Evolutionary conservation across 30 jellyfish, hydroid and myxozoan species (phyloP).

Genomic region (Morbakka virulenta): DNA sequence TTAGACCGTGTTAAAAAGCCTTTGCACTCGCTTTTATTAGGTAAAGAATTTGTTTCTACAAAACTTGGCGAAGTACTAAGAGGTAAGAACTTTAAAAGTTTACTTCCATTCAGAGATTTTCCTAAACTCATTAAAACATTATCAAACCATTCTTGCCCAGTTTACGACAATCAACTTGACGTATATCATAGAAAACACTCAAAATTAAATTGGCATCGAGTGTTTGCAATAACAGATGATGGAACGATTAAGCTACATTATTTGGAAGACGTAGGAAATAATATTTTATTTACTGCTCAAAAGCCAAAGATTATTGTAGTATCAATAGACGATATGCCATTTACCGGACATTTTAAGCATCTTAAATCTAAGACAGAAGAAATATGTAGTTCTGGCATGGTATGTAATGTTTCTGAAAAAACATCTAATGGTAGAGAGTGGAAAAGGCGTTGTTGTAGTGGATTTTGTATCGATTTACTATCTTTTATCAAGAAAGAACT

Average conservation of each 20-base stretch:
- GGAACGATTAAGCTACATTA: not conserved
- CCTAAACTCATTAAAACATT: not conserved
- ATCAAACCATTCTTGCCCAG: not conserved
- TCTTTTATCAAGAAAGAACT: slow-evolving; percentile 29
- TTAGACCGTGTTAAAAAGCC: too few species aligned
- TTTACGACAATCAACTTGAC: not conserved
- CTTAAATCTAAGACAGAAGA: not conserved
- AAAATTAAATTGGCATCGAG: not conserved
- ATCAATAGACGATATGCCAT: slow-evolving; percentile 79
- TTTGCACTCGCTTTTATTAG: too few species aligned
- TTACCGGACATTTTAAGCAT: slow-evolving; percentile 33
- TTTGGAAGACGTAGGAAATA: not conserved
- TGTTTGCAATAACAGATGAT: too few species aligned
- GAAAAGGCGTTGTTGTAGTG: slow-evolving; percentile 68
- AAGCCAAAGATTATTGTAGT: slow-evolving; percentile 17
- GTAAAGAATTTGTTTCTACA: too few species aligned
- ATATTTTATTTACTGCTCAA: not conserved
- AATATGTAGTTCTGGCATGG: slow-evolving; percentile 26
- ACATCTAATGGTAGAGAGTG: slow-evolving; percentile 4
- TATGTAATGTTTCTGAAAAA: slow-evolving; percentile 1
- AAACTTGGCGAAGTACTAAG: too few species aligned
- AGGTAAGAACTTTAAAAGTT: not conserved
- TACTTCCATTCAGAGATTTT: not conserved
- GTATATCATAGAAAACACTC: not conserved
- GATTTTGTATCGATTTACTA: slow-evolving; percentile 54